Conservation (phyloP, 2,888 invertebrate species). For the Rugalucina vietnamica region DNA sequence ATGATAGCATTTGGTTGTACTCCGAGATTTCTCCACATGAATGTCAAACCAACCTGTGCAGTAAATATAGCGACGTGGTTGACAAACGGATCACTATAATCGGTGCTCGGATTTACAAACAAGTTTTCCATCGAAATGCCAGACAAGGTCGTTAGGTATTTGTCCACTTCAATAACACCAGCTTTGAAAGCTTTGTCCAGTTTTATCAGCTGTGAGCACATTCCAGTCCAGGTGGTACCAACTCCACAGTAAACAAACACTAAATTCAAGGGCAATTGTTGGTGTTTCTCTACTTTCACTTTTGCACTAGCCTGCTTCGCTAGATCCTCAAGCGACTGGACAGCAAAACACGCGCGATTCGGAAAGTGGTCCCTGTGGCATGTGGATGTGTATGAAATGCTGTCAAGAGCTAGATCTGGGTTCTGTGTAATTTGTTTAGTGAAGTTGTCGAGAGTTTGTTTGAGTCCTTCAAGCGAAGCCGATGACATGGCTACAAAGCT, state of each 20-base stretch:
- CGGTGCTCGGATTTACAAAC: not conserved
- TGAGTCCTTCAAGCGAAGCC: not conserved
- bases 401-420: constrained; percentile 24
- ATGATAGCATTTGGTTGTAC: constrained; percentile 64
- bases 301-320: not conserved
- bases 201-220: not conserved
- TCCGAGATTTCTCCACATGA: constrained; percentile 64
- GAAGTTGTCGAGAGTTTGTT: not conserved
- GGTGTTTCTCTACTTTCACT: not conserved
- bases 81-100: constrained; percentile 54
- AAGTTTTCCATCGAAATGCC: not conserved
- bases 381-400: constrained; percentile 60
- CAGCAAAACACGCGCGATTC: not conserved
- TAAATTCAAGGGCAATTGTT: constrained; percentile 22
- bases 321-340: not conserved
- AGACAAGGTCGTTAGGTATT: not conserved
- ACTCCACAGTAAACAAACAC: constrained; percentile 22
- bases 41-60: constrained; percentile 66
- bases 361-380: constrained; percentile 52
- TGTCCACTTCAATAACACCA: not conserved
- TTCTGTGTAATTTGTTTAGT: not conserved
- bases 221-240: not conserved
- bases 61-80: constrained; percentile 72
- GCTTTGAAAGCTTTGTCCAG: not conserved
- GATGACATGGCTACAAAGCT: constrained; percentile 37